Evolutionary conservation across 2,888 invertebrate species (phyloP), one percentile per base, ranked within the genome.

Genomic region (Ptychoptera contaminata): DNA sequence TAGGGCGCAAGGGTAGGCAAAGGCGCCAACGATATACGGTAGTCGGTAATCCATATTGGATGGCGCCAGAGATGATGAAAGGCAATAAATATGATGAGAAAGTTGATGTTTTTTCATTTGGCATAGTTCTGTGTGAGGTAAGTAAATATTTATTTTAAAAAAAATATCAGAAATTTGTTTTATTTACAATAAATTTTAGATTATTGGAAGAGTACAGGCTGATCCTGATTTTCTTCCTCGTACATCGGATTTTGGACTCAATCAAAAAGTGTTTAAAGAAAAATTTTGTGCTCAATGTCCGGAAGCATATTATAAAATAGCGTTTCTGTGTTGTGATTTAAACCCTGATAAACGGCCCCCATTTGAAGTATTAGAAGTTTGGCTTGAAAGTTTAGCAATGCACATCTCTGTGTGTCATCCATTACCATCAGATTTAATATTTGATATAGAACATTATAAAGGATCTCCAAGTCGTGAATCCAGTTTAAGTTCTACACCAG

Each of bases 1-100:
- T 70, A 47, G 67, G 64, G 8, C 57, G 67, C 42, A 74, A 80
- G 48, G 77, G 76, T 41, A 70, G 73, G 41, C 77, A 82, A 54
- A 69, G 90, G 0, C 75, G 87, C 53, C 92, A 92, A 59, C 72
- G 93, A 11, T 93, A 93, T 62, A 94, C 93, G 0, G 92, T 94
- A 29, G 94, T 94, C 0, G 94, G 94, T 2, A 93, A 91, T 71
- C 93, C 94, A 1, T 94, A 92, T 65, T 94, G 93, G 92, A 94
- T 94, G 94, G 94, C 94, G 0, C 94, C 94, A 1, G 94, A 94
- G 66, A 94, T 94, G 94, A 88, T 94, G 87, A 90, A 86, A 62
- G 92, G 92, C 15, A 85, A 88, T 56, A 85, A 86, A 51, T 94
- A 94, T 62, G 93, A 94, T 58, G 93, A 94, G 61, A 91, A 91